phyloP scores from a whole-genome alignment of 2,797 vertebrate species.

The Aphelocoma californica region DNA sequence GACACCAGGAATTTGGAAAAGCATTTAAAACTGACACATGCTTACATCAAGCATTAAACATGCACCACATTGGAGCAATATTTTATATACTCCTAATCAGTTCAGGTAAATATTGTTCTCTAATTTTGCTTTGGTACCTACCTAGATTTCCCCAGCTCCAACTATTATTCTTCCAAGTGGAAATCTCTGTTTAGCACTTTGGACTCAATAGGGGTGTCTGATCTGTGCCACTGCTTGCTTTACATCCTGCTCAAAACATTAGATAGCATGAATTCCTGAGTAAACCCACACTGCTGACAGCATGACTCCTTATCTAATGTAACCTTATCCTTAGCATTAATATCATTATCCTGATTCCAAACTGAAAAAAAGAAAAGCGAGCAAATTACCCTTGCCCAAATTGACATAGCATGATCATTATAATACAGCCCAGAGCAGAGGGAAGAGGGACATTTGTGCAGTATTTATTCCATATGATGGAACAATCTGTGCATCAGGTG shows the following conservation, averaged over 20 bases:
- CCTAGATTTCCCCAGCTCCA: neutral
- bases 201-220: neutral
- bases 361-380: neutral
- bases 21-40: accelerated
- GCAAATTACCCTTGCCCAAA: neutral
- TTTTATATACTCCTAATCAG: neutral
- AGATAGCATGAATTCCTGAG: neutral
- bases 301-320: neutral
- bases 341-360: neutral
- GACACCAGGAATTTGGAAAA: neutral
- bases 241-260: neutral
- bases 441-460: neutral
- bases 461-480: neutral
- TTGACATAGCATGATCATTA: neutral
- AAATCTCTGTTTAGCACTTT: neutral
- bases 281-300: neutral
- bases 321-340: neutral
- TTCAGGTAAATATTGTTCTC: neutral
- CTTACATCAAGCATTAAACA: neutral
- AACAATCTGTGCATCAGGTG: neutral
- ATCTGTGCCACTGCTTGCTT: neutral
- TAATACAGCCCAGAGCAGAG: neutral
- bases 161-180: neutral
- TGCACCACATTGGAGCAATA: neutral
- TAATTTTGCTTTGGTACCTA: neutral